These are phyloP conservation scores for Scaptomyza caliginosa DNA, from an alignment of 2,888 invertebrate genomes.

Conservation along the genomic window DNA sequence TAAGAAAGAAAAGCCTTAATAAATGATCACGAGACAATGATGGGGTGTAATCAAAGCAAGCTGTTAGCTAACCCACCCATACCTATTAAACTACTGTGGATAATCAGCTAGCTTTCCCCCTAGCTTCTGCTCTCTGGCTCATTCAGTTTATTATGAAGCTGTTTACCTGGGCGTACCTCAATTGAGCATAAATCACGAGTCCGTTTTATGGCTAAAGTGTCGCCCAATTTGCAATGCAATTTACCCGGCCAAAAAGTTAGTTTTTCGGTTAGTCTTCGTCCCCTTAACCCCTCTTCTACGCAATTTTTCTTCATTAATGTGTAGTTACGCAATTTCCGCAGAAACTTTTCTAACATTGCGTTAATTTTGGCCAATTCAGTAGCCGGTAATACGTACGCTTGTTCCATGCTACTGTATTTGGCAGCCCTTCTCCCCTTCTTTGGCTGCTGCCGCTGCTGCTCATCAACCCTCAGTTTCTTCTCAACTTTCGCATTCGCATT, in stretches of 20 bases:
- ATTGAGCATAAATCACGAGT: slow-evolving; percentile 74
- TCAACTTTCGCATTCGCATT: slow-evolving; percentile 38
- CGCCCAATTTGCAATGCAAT: slow-evolving; percentile 69
- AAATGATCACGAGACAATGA: slow-evolving; percentile 59
- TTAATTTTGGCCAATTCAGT: slow-evolving; percentile 78
- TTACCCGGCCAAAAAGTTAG: slow-evolving; percentile 45
- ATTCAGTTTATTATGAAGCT: slow-evolving; percentile 70
- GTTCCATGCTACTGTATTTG: slow-evolving; percentile 14
- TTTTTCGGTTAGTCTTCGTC: slow-evolving; percentile 17
- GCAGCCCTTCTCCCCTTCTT: not conserved
- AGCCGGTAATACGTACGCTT: slow-evolving; percentile 11
- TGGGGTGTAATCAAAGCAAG: slow-evolving; percentile 55
- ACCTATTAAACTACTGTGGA: slow-evolving; percentile 17
- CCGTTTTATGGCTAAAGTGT: slow-evolving; percentile 74
- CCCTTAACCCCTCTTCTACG: slow-evolving; percentile 1
- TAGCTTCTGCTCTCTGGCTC: slow-evolving; percentile 3
- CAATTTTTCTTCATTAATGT: slow-evolving; percentile 78
- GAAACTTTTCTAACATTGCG: slow-evolving; percentile 67
- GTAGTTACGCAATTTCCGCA: slow-evolving; percentile 78
- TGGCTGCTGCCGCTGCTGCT: not conserved
- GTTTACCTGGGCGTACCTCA: slow-evolving; percentile 70
- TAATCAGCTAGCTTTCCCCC: slow-evolving; percentile 19
- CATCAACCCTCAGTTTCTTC: slow-evolving; percentile 24
- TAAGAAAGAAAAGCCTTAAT: slow-evolving; percentile 33
- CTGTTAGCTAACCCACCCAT: slow-evolving; percentile 22